These are phyloP conservation scores for Clarias fuscus DNA, from an alignment of 2,797 vertebrate genomes.

Conservation along the genomic window DNA sequence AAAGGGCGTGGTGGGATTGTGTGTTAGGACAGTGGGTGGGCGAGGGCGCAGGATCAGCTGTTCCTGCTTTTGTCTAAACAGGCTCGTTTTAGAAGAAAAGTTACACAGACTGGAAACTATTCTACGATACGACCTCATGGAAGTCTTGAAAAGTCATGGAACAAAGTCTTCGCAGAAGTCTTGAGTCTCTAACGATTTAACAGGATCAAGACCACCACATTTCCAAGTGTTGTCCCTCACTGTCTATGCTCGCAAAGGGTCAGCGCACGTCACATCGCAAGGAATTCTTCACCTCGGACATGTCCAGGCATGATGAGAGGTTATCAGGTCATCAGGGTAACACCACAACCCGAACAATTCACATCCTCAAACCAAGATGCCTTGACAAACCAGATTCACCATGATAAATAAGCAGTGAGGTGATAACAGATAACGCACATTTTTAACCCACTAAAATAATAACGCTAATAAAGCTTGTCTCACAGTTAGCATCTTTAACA, in stretches of 20 bases:
- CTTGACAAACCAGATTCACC: neutral
- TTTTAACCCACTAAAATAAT: too few relatives aligned
- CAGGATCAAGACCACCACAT: too few relatives aligned
- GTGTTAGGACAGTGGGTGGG: neutral
- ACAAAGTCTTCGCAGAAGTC: neutral
- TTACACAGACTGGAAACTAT: too few relatives aligned
- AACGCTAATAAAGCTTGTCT: neutral
- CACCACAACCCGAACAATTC: neutral
- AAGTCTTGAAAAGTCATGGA: too few relatives aligned
- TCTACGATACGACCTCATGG: too few relatives aligned
- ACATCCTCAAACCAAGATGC: neutral
- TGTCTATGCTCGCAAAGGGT: neutral
- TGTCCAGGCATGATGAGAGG: neutral
- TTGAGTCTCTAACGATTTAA: neutral
- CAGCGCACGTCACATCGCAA: too few relatives aligned
- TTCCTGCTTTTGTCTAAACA: neutral
- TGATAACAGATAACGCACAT: neutral
- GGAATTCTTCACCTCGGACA: neutral
- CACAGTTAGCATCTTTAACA: neutral
- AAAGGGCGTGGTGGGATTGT: slow-evolving; percentile 19
- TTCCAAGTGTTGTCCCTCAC: neutral
- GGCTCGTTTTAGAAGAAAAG: too few relatives aligned
- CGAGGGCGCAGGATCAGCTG: slow-evolving; percentile 24
- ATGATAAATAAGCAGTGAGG: neutral
- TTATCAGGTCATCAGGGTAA: neutral